phyloP scores from a whole-genome alignment of 2,113 vertebrate species.

The Oreochromis tanganicae region DNA sequence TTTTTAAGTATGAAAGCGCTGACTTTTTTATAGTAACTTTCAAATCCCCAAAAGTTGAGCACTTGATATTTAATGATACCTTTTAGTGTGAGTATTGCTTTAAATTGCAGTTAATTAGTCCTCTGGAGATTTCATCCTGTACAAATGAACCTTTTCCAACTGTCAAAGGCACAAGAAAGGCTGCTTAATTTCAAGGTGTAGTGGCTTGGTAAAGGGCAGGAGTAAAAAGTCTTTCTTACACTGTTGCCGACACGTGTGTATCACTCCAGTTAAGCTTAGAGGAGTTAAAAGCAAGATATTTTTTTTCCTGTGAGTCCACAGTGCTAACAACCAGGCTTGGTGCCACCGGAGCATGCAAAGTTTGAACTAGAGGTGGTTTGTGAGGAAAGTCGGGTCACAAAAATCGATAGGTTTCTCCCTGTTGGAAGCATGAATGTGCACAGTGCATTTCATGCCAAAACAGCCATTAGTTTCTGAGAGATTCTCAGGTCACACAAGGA shows the following conservation, averaged over 20 bases:
- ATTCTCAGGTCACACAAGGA: neutral
- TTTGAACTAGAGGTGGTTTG: conserved; percentile 26
- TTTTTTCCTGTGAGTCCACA: conserved; percentile 6
- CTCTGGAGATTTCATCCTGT: neutral
- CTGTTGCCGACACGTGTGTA: neutral
- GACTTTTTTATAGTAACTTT: neutral
- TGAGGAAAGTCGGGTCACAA: conserved; percentile 13
- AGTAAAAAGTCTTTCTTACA: neutral
- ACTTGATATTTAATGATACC: neutral
- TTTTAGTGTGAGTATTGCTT: neutral
- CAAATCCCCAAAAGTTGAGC: neutral
- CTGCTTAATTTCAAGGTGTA: neutral
- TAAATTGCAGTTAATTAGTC: neutral
- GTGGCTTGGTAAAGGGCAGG: neutral
- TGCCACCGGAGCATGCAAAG: conserved; percentile 13
- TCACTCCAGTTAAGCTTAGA: neutral
- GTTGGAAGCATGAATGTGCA: conserved; percentile 16
- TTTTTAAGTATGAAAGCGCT: neutral
- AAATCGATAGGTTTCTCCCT: conserved; percentile 38
- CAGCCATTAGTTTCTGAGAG: neutral
- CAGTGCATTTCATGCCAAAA: conserved; percentile 19
- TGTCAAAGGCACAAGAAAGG: neutral
- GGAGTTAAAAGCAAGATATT: neutral
- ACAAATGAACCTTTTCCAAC: neutral
- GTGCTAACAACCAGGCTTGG: conserved; percentile 16